Evolutionary conservation across 2,797 vertebrate species (phyloP), one percentile per base, ranked within the genome.

Genomic region (Orestias chungarensis): DNA sequence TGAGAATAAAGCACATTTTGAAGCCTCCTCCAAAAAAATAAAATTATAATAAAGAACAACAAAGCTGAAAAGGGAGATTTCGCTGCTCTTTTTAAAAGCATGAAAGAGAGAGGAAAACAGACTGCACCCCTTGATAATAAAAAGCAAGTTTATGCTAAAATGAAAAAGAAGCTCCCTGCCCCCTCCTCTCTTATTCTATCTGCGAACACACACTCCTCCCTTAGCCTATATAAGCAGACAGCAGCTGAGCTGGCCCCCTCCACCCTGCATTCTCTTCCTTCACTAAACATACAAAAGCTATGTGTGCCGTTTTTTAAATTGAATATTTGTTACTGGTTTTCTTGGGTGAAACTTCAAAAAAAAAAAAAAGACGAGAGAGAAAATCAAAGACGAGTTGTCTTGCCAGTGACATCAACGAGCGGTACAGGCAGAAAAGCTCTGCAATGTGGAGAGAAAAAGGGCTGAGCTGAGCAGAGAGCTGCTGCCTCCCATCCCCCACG

Each of bases 401-500:
- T 84, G 80, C 46, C 75, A 75, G 73, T 52, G 70, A 71, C 77
- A 86, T 79, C n/a, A 83, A 78, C 76, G 89, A 88, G 85, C 80
- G 80, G 80, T 86, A 90, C 82, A 84, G 84, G 84, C 86, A 90
- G 85, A 91, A 54, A 92, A 88, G 88, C 89, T 86, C 92, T 84
- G 92, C 93, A 93, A 93, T 91, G 88, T 89, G 82, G 89, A 89
- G 87, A 87, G 91, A 92, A 89, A 54, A 92, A 85, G n/a, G 85
- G 86, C 87, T 89, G 88, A 89, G 84, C 85, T 86, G 87, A 91
- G 91, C 88, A 88, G 85, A 79, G 88, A 87, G 84, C 88, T 85
- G 88, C 84, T 84, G 89, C 88, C 81, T 88, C 94, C 95, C 95
- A 93, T 95, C 95, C 95, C 95, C 94, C 94, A 94, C 91, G 86